phyloP scores from a whole-genome alignment of 2,113 vertebrate species.

The Catagonus wagneri region DNA sequence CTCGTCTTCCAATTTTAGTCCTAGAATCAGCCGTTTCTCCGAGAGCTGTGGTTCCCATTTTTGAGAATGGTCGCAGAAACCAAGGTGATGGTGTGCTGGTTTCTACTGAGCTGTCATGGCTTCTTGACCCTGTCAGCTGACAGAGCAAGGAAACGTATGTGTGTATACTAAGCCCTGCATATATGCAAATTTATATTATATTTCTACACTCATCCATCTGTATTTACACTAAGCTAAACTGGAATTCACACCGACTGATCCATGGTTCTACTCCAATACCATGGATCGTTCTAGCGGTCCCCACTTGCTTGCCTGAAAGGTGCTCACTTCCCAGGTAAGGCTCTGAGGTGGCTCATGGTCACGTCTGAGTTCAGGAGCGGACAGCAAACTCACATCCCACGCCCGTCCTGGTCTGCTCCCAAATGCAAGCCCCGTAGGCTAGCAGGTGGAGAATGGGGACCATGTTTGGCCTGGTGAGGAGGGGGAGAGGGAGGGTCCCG shows the following conservation, averaged over 20 bases:
- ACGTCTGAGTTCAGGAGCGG: no score
- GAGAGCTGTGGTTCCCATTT: background rate
- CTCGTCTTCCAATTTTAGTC: background rate
- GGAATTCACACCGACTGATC: background rate
- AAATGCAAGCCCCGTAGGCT: background rate
- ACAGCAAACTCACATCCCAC: rapidly evolving
- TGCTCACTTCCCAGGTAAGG: background rate
- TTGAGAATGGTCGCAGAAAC: background rate
- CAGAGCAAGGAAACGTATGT: background rate
- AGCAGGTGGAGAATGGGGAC: rapidly evolving
- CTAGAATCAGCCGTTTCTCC: background rate
- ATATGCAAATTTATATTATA: rapidly evolving
- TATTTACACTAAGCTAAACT: background rate
- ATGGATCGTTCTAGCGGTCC: background rate
- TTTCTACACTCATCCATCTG: background rate
- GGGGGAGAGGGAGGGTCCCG: no score
- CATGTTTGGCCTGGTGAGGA: background rate
- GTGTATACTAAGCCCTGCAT: rapidly evolving
- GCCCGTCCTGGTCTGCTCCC: background rate
- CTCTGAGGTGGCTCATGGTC: background rate
- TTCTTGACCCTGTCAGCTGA: background rate
- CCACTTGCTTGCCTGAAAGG: background rate
- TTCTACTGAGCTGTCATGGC: background rate
- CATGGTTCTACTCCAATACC: background rate
- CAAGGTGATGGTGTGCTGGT: background rate